Conservation (phyloP, 2,797 vertebrate genomes). For the Catharus ustulatus region DNA sequence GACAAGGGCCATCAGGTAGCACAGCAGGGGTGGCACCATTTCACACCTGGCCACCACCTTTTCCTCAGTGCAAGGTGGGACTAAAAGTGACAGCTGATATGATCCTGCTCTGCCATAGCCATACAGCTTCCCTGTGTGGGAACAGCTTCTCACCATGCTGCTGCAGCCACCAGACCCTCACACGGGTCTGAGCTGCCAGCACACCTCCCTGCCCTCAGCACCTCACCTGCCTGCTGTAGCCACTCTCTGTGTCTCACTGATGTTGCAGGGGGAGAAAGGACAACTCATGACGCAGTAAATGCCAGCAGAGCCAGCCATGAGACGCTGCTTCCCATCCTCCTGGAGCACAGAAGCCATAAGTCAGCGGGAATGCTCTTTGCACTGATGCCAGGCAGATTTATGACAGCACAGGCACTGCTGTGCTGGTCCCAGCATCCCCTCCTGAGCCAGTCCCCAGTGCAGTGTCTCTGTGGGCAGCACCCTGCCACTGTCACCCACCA, state of each 20-base stretch:
- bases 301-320: not conserved
- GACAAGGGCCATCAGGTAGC: not conserved
- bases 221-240: not conserved
- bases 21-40: not conserved
- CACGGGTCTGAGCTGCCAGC: rapidly evolving
- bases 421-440: not conserved
- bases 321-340: not conserved
- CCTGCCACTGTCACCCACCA: not conserved
- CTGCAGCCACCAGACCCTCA: not conserved
- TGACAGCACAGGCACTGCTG: not conserved
- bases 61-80: not conserved
- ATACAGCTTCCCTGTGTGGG: rapidly evolving
- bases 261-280: not conserved
- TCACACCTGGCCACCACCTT: not conserved
- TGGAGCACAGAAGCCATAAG: not conserved
- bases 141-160: rapidly evolving
- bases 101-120: not conserved
- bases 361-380: not conserved
- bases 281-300: not conserved
- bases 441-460: not conserved
- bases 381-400: not conserved
- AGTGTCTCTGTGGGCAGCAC: not conserved
- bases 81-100: not conserved
- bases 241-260: not conserved
- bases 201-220: not conserved